These are phyloP conservation scores for Agrochola circellaris DNA, from an alignment of 2,888 invertebrate species.

Conservation along the genomic window DNA sequence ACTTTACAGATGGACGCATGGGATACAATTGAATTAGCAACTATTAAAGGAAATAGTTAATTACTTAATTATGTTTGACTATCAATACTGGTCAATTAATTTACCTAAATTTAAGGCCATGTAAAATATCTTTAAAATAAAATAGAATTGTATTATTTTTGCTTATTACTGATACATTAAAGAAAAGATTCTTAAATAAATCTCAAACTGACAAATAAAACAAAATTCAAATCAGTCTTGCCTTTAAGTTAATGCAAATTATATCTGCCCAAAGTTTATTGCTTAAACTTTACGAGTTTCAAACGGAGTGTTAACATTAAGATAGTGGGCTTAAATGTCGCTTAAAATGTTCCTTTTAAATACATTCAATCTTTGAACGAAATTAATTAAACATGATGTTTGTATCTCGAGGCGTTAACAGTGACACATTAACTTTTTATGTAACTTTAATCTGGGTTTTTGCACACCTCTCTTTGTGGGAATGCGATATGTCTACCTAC, in stretches of 20 bases:
- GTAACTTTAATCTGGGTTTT: conserved; percentile 27
- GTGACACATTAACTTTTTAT: conserved; percentile 47
- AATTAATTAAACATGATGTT: conserved; percentile 63
- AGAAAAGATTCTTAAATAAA: too few species aligned
- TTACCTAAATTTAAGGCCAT: too few species aligned
- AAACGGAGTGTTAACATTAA: conserved; percentile 84
- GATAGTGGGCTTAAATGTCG: conserved; percentile 77
- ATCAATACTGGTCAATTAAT: too few species aligned
- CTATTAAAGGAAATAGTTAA: too few species aligned
- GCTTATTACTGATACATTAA: too few species aligned
- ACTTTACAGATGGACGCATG: too few species aligned
- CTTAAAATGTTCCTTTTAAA: conserved; percentile 62
- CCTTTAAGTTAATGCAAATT: conserved; percentile 79
- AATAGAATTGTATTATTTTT: neutral
- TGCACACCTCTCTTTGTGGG: neutral
- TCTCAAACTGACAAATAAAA: neutral
- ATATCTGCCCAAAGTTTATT: conserved; percentile 82
- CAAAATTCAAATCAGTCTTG: conserved; percentile 31
- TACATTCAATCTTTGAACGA: conserved; percentile 41
- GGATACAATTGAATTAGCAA: too few species aligned
- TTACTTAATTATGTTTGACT: too few species aligned
- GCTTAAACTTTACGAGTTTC: conserved; percentile 79
- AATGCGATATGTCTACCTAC: too few species aligned
- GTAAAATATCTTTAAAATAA: neutral
- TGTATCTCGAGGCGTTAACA: conserved; percentile 46